Evolutionary conservation across 2,113 vertebrate species (phyloP).

Genomic region (Microcebus griseorufus): DNA sequence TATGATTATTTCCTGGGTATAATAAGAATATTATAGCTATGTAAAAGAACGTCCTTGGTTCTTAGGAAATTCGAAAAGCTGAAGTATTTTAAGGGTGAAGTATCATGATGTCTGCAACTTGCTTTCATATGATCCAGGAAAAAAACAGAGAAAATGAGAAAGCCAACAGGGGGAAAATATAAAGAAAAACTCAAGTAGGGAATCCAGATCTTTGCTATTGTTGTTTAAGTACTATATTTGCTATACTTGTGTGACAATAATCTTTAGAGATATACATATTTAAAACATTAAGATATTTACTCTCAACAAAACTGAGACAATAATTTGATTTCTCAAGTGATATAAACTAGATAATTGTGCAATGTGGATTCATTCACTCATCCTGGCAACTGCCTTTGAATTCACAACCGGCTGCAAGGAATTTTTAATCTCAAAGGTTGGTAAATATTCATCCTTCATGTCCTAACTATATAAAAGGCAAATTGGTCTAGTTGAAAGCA

Average conservation of each 20-base stretch:
- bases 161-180: background rate
- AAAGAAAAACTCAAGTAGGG: background rate
- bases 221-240: constrained; percentile 10
- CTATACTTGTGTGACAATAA: background rate
- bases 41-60: background rate
- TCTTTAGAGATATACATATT: background rate
- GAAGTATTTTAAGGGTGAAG: background rate
- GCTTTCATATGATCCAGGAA: background rate
- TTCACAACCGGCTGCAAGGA: background rate
- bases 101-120: background rate
- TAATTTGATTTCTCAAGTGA: background rate
- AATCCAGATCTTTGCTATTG: background rate
- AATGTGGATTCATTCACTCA: background rate
- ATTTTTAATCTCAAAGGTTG: background rate
- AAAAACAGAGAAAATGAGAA: background rate
- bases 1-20: background rate
- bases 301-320: background rate
- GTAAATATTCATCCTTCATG: background rate
- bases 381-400: background rate
- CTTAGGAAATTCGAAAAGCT: background rate
- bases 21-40: background rate
- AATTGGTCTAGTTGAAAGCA: background rate
- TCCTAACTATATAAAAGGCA: background rate
- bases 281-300: background rate
- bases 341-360: background rate